Evolutionary conservation across 2,113 vertebrate species (phyloP), one percentile per base, ranked within the genome.

Genomic region (Onychostoma macrolepis): DNA sequence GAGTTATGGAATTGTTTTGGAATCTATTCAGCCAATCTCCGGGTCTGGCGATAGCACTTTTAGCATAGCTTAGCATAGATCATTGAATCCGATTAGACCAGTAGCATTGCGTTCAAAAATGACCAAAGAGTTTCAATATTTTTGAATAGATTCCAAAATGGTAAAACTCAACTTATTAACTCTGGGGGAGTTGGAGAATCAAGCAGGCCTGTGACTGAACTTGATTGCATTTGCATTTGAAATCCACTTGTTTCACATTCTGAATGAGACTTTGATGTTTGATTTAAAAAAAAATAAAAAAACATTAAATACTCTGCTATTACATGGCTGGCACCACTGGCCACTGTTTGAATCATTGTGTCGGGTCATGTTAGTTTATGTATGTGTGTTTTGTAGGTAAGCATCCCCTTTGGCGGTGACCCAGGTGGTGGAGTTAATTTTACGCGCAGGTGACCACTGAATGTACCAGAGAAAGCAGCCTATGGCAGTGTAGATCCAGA

Each of bases 371-470:
- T 81, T 75, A 71, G 63, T 43, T 72, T 58, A 77, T 53, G 69
- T 53, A 77, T 3, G 48, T 83, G 81, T 43, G 58, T 65, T 67
- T 11, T 30, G 82, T 84, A 77, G 69, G 38, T 28, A 38, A 80
- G 50, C 77, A 28, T 72, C 36, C 83, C 67, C 58, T 90, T 89
- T 93, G 88, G 91, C 80, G 88, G 86, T 83, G 84, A 87, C 83
- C 83, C 38, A 83, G 81, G 88, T 83, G 85, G 84, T 84, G 77
- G 90, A 94, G 91, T 93, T 94, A 91, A 95, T 95, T 95, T 95
- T 94, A 94, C 92, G 93, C 93, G 87, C 90, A 93, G 89, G 89
- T 94, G 92, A 94, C 83, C 93, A 93, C 80, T 78, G 90, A 89
- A 90, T 86, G 88, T 90, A 86, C 87, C 84, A 90, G 88, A 90